Evolutionary conservation across 1,140 invertebrate species (phyloP).

Genomic region (Macrocentrus cingulum): DNA sequence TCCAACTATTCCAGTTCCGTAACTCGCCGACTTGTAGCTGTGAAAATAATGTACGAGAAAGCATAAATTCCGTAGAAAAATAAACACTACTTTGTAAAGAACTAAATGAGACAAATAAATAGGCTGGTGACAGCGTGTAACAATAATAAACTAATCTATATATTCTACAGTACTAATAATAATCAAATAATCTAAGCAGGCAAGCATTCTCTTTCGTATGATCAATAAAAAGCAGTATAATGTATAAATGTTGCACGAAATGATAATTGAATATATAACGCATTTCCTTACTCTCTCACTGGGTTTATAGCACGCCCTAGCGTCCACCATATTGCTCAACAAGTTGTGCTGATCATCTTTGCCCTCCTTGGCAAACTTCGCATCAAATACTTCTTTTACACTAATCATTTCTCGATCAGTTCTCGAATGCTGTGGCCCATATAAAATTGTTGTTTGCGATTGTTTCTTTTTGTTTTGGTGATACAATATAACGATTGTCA

Average conservation of each 20-base stretch:
- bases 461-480: constrained; percentile 10
- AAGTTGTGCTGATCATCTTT: constrained; percentile 47
- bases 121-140: too few relatives aligned
- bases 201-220: background rate
- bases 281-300: constrained; percentile 55
- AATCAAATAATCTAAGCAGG: too few relatives aligned
- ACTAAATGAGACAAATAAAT: too few relatives aligned
- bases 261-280: too few relatives aligned
- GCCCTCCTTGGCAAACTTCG: constrained; percentile 43
- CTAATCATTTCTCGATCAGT: constrained; percentile 49
- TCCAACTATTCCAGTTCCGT: too few relatives aligned
- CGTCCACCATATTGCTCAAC: constrained; percentile 58
- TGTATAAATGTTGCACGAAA: too few relatives aligned
- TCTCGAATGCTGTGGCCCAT: constrained; percentile 39
- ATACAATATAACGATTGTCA: background rate
- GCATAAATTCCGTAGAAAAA: too few relatives aligned
- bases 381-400: constrained; percentile 42
- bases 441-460: constrained; percentile 22
- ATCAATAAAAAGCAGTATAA: background rate
- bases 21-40: too few relatives aligned
- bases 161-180: too few relatives aligned
- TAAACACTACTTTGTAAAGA: too few relatives aligned
- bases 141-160: too few relatives aligned
- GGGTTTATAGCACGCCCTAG: constrained; percentile 60
- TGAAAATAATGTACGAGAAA: too few relatives aligned